Evolutionary conservation across 2,888 invertebrate genomes (phyloP).

Genomic region (Archips crataeganus): DNA sequence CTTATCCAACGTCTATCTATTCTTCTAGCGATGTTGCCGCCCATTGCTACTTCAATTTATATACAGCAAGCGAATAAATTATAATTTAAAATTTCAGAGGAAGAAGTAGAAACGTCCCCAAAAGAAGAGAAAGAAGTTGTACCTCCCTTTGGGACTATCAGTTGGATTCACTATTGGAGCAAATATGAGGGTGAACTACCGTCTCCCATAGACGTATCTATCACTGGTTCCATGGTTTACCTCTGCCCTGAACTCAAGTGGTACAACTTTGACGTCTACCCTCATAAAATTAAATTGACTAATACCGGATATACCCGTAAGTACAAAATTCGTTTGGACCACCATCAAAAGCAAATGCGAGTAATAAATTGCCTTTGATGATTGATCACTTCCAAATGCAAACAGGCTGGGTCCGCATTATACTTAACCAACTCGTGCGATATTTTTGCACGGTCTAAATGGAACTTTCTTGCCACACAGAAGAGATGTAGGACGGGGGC

Average conservation of each 20-base stretch:
- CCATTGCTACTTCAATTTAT: too few relatives aligned
- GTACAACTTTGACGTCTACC: conserved; percentile 85
- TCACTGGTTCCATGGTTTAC: conserved; percentile 69
- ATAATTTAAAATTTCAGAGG: conserved; percentile 49
- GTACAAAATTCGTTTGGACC: conserved; percentile 36
- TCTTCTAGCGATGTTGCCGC: too few relatives aligned
- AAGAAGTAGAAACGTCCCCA: conserved; percentile 49
- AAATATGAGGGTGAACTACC: conserved; percentile 69
- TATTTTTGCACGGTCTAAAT: too few relatives aligned
- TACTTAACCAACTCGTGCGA: too few relatives aligned
- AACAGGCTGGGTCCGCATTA: too few relatives aligned
- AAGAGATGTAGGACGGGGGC: too few relatives aligned
- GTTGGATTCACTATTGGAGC: conserved; percentile 71
- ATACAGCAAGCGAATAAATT: too few relatives aligned
- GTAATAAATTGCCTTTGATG: too few relatives aligned
- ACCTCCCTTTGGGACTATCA: conserved; percentile 63
- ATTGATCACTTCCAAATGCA: too few relatives aligned
- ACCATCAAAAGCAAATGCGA: too few relatives aligned
- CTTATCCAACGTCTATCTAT: too few relatives aligned
- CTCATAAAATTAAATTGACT: conserved; percentile 88
- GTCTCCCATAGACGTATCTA: conserved; percentile 73
- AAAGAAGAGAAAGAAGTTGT: conserved; percentile 50
- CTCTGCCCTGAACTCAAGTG: conserved; percentile 81
- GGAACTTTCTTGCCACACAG: too few relatives aligned
- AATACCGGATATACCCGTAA: conserved; percentile 89